Evolutionary conservation across 2,113 vertebrate species (phyloP).

Genomic region (Merops nubicus): DNA sequence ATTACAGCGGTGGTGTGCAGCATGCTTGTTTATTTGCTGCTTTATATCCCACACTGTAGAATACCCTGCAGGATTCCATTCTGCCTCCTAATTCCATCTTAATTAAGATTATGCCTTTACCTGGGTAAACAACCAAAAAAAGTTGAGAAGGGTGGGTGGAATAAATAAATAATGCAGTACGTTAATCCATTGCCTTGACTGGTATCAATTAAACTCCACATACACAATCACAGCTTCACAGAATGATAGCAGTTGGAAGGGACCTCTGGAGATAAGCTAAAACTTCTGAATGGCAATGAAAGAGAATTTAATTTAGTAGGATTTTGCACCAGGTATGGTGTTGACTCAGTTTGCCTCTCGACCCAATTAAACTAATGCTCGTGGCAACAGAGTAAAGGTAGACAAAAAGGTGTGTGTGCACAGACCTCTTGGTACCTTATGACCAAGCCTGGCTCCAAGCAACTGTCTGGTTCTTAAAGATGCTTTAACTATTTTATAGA

Average conservation of each 20-base stretch:
- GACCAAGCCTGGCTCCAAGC: background rate
- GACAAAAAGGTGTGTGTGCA: background rate
- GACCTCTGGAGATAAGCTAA: background rate
- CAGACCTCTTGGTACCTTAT: background rate
- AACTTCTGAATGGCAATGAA: background rate
- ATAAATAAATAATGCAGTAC: background rate
- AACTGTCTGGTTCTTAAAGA: background rate
- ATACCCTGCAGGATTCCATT: background rate
- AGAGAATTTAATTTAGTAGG: background rate
- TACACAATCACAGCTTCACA: background rate
- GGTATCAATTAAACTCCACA: background rate
- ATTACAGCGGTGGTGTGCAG: background rate
- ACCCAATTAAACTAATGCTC: background rate
- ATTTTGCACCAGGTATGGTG: background rate
- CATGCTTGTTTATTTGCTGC: constrained; percentile 8
- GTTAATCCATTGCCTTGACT: background rate
- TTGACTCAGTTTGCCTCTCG: background rate
- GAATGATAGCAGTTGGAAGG: background rate
- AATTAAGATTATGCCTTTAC: constrained; percentile 32
- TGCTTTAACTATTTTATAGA: background rate
- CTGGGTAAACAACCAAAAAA: constrained; percentile 4
- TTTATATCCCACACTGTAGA: background rate
- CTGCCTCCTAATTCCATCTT: background rate
- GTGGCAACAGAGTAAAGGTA: background rate
- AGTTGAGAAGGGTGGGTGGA: background rate